These are phyloP conservation scores for Hiodon alosoides DNA, from an alignment of 2,113 vertebrate species.

Conservation along the genomic window DNA sequence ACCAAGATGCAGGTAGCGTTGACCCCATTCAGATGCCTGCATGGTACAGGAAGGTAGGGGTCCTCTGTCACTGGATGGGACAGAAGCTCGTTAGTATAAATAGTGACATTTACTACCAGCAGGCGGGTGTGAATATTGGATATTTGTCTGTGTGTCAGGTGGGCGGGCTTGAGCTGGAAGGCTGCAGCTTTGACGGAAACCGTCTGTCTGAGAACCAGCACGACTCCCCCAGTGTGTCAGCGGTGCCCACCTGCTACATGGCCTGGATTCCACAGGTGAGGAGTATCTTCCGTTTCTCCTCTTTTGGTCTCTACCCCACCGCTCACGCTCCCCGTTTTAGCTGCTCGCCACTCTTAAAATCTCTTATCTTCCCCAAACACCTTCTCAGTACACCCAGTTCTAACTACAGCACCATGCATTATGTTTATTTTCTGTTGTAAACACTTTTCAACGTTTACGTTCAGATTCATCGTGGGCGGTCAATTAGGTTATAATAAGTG, in stretches of 20 bases:
- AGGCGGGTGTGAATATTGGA: conserved; percentile 31
- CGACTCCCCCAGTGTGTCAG: conserved; percentile 86
- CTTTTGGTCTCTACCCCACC: conserved; percentile 23
- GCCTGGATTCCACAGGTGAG: conserved; percentile 89
- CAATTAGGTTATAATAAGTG: background rate
- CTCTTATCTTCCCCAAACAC: conserved; percentile 33
- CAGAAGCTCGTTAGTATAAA: conserved; percentile 23
- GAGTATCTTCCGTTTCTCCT: conserved; percentile 39
- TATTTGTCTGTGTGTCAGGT: conserved; percentile 61
- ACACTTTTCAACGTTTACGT: background rate
- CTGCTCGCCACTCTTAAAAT: conserved; percentile 13
- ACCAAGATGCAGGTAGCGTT: background rate
- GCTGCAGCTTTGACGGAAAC: conserved; percentile 87
- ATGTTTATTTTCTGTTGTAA: background rate
- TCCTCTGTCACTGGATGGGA: background rate
- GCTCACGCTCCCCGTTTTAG: background rate
- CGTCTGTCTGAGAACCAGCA: conserved; percentile 85
- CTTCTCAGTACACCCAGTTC: background rate
- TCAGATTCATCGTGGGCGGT: background rate
- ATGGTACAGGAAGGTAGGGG: background rate
- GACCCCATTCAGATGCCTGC: background rate
- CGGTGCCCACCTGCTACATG: conserved; percentile 84
- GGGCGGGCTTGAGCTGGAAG: conserved; percentile 85
- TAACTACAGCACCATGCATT: background rate
- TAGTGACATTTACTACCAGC: conserved; percentile 32